Evolutionary conservation across 2,888 invertebrate species (phyloP), one percentile per base, ranked within the genome.

Genomic region (Macrosoma leucophasiata): DNA sequence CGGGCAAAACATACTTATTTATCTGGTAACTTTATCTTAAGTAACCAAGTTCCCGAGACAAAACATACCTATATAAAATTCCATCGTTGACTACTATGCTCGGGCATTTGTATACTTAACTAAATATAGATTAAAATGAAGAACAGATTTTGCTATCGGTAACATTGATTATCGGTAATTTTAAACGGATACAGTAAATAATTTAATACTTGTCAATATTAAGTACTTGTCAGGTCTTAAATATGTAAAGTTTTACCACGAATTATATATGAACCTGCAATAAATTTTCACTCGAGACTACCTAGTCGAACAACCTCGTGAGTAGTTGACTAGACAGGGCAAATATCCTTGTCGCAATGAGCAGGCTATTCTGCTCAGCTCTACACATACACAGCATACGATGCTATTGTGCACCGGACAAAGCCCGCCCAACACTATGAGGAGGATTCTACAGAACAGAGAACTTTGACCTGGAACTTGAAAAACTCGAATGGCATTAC

Each of bases 401-500:
- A 35, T 37, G 45, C 75, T 48, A 78, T 81, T 81, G 81, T 82
- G 52, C 43, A 41, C 58, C 35, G 50, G 66, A 82, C 81, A 82
- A 82, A 65, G 73, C 50, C 58, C 51, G 60, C 64, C 62, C 64
- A 65, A 68, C 63, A 64, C 67, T 67, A 64, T 56, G 71, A 63
- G 58, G 39, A 46, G 56, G 59, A 65, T 60, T 62, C 63, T 55
- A n/a, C n/a, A 59, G 63, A 64, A 60, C 67, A 58, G 55, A 68
- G 70, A 71, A 68, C 67, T 75, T 68, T 58, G 61, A 68, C 62
- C 50, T 46, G 66, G 66, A 76, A 70, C 76, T 78, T 71, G 63
- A 66, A 69, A 74, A 73, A 66, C 63, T 73, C 73, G 68, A 74
- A 76, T 72, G 64, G 62, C 68, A 73, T 71, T 67, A 65, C 62